A percentile compares a stretch with the other conserved stretches of the same genome.
These are phyloP conservation scores for Triplophysa dalaica DNA, from an alignment of 2,113 vertebrate species.

Conservation along the genomic window DNA sequence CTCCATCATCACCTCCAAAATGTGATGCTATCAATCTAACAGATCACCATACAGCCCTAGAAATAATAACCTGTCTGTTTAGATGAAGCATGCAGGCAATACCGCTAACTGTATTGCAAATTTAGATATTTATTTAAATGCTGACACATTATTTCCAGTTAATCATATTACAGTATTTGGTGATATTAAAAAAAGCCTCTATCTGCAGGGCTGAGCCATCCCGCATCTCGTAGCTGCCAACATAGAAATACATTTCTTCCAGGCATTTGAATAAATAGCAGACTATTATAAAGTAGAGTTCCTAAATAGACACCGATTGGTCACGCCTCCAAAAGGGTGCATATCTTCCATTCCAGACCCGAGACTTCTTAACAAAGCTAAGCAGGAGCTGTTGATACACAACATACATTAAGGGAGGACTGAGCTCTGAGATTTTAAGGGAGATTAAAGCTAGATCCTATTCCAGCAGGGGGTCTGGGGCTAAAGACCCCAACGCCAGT, in stretches of 20 bases:
- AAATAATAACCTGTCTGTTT: slow-evolving; percentile 32
- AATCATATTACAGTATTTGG: slow-evolving; percentile 40
- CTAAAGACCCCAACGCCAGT: slow-evolving; percentile 33
- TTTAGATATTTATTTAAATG: slow-evolving; percentile 25
- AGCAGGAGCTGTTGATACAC: slow-evolving; percentile 16
- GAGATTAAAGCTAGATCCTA: slow-evolving; percentile 39
- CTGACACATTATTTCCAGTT: slow-evolving; percentile 34
- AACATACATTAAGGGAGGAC: slow-evolving; percentile 22
- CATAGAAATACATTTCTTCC: slow-evolving; percentile 34
- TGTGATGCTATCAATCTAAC: slow-evolving; percentile 2
- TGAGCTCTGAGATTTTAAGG: slow-evolving; percentile 40
- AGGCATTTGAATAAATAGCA: slow-evolving; percentile 36
- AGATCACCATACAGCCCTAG: slow-evolving; percentile 21
- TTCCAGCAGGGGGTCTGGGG: slow-evolving; percentile 29
- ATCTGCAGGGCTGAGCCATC: slow-evolving; percentile 19
- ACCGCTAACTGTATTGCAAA: slow-evolving; percentile 13
- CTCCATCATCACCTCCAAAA: neutral
- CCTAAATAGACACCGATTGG: slow-evolving; percentile 26
- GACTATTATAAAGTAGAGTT: slow-evolving; percentile 18
- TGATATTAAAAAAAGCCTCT: slow-evolving; percentile 21
- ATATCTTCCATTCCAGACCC: neutral
- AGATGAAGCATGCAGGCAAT: slow-evolving; percentile 2
- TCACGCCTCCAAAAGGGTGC: neutral
- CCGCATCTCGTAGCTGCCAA: neutral
- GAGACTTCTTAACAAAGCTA: slow-evolving; percentile 51